Evolutionary conservation across 2,797 vertebrate species (phyloP).

Genomic region (Distichodus sexfasciatus): DNA sequence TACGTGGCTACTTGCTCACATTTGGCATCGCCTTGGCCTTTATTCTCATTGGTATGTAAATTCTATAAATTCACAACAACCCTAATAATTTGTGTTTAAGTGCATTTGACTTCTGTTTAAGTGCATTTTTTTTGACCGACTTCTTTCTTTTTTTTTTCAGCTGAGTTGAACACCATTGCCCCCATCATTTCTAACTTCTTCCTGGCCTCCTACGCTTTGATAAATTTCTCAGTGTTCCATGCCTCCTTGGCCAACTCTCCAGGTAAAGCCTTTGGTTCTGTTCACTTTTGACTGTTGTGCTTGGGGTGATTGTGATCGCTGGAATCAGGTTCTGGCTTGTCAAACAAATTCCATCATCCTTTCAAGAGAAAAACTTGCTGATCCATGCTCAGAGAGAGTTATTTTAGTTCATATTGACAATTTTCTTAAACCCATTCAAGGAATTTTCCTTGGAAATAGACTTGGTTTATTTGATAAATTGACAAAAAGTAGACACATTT

Average conservation of each 20-base stretch:
- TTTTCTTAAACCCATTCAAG: too few species aligned
- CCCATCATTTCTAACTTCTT: constrained; percentile 99
- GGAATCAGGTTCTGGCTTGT: too few species aligned
- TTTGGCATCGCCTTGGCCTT: constrained; percentile 94
- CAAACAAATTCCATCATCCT: too few species aligned
- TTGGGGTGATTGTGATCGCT: too few species aligned
- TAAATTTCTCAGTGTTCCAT: constrained; percentile 98
- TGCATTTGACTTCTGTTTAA: constrained; percentile 6
- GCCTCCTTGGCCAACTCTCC: constrained; percentile 98
- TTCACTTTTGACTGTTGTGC: background rate
- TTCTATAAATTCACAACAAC: background rate
- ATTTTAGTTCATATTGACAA: too few species aligned
- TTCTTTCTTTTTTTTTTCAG: constrained; percentile 66
- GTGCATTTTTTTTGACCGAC: background rate
- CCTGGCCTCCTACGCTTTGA: constrained; percentile 95
- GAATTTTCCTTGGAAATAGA: too few species aligned
- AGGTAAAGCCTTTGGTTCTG: too few species aligned
- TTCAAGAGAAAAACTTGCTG: too few species aligned
- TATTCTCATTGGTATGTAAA: constrained; percentile 89
- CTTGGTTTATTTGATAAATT: too few species aligned
- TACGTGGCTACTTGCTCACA: constrained; percentile 94
- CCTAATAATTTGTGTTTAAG: too few species aligned
- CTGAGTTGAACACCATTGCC: constrained; percentile 90
- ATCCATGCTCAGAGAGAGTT: too few species aligned
- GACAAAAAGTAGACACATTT: too few species aligned